Base-by-base conservation (phyloP, 2,113 vertebrate species). In the Eolophus roseicapilla region DNA sequence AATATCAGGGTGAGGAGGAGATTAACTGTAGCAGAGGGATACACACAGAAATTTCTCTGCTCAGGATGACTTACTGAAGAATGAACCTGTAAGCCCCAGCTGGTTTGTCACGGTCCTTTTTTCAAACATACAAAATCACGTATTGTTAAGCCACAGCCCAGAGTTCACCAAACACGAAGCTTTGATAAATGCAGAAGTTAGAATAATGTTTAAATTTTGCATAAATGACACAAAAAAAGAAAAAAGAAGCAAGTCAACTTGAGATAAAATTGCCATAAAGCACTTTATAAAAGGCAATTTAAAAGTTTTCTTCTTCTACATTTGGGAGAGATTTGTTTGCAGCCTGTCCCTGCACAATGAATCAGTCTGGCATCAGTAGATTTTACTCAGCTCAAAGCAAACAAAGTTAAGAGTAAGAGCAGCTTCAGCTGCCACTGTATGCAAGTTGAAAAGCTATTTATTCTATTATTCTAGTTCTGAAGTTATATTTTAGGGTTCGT, bases 201-300 rank as follows among this genome's bases (percentile, higher is more conserved):
- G 19, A 96, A 91, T 91, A 78, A 64, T 90, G 95, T 92, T 92
- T 49, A 81, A 82, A 82, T 89, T 90, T 95, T 84, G 76, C 52
- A 65, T 91, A 87, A 92, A 50, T 80, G 60, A 90, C 91, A 92
- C 33, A 17, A 53, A 88, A 88, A 82, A 93, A 93, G 92, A 83
- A 39, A 19, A 31, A 55, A n/a, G 9, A n/a, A 44, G 52, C 33
- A 91, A 90, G 78, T 88, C 83, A 65, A 25, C 74, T 93, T 91
- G 95, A 98, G 97, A 93, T 92, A 37, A 84, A 85, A 81, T 88
- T 83, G 35, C 52, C 84, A 76, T 82, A 91, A 95, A 88, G 85
- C n/a, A 92, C 44, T 49, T 82, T 95, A 63, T 64, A 96, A 96
- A 93, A 96, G 92, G 59, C 76, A 97, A 92, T 71, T 84, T 90